A percentile compares a stretch with the other conserved stretches of the same genome.
These are phyloP conservation scores for Aphidius colemani DNA, from an alignment of 2,888 invertebrate species.

Conservation along the genomic window DNA sequence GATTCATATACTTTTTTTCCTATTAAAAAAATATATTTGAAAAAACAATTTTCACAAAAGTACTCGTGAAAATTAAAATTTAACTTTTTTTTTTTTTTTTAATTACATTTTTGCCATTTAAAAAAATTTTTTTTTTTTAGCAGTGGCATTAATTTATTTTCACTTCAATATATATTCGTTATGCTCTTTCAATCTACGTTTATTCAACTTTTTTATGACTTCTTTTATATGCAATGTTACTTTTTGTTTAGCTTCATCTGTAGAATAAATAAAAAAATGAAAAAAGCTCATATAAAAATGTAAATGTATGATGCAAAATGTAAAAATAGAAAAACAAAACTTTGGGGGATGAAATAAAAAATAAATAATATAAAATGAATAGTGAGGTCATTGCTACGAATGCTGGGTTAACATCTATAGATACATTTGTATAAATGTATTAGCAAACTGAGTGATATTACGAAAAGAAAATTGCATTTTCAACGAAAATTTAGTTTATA, in stretches of 20 bases:
- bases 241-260: constrained; percentile 43
- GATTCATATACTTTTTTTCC: no score
- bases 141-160: not conserved
- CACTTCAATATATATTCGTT: constrained; percentile 33
- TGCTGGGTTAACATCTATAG: no score
- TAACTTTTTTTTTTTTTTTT: not conserved
- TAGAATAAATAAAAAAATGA: constrained; percentile 27
- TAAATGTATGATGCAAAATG: constrained; percentile 33
- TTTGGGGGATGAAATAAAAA: constrained; percentile 1
- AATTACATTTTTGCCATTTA: not conserved
- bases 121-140: not conserved
- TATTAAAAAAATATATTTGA: no score
- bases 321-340: constrained; percentile 16
- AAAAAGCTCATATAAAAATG: constrained; percentile 35
- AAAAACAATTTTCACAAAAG: no score
- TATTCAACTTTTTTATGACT: constrained; percentile 41
- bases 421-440: no score
- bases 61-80: no score
- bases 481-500: no score
- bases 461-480: no score
- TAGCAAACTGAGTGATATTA: no score
- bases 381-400: no score
- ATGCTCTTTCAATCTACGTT: constrained; percentile 45
- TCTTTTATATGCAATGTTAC: constrained; percentile 22
- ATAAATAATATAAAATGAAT: not conserved